Evolutionary conservation across 2,888 invertebrate species (phyloP).

Genomic region (Oxyteleia sp.): DNA sequence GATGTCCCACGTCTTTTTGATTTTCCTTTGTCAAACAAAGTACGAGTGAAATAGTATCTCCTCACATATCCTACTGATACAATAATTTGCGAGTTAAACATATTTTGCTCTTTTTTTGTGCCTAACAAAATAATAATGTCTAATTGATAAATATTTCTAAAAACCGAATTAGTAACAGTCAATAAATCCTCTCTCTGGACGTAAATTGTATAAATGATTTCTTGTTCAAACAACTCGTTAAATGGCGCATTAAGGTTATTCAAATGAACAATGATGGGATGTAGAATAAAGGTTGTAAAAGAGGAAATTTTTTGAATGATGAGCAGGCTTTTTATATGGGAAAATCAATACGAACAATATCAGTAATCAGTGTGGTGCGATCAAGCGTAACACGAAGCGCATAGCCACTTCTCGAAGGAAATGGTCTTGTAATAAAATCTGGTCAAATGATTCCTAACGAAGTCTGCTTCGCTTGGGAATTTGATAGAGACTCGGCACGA

Average conservation of each 20-base stretch:
- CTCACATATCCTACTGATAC: no score
- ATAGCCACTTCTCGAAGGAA: conserved; percentile 62
- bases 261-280: conserved; percentile 21
- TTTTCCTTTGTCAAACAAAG: no score
- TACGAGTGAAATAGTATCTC: no score
- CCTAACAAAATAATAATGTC: no score
- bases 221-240: conserved; percentile 35
- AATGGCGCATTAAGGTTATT: conserved; percentile 7
- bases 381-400: conserved; percentile 65
- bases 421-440: conserved; percentile 70
- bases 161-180: no score
- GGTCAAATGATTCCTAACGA: conserved; percentile 67
- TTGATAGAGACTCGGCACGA: conserved; percentile 30
- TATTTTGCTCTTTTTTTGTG: no score
- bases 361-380: conserved; percentile 66
- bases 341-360: conserved; percentile 72
- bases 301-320: no score
- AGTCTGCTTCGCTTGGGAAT: conserved; percentile 49
- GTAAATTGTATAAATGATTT: conserved; percentile 8
- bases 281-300: conserved; percentile 18
- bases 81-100: no score
- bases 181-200: no score
- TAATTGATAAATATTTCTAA: no score
- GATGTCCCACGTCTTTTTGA: no score
- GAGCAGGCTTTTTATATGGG: conserved; percentile 43